Evolutionary conservation across 2,797 vertebrate species (phyloP).

Genomic region (Champsocephalus esox): DNA sequence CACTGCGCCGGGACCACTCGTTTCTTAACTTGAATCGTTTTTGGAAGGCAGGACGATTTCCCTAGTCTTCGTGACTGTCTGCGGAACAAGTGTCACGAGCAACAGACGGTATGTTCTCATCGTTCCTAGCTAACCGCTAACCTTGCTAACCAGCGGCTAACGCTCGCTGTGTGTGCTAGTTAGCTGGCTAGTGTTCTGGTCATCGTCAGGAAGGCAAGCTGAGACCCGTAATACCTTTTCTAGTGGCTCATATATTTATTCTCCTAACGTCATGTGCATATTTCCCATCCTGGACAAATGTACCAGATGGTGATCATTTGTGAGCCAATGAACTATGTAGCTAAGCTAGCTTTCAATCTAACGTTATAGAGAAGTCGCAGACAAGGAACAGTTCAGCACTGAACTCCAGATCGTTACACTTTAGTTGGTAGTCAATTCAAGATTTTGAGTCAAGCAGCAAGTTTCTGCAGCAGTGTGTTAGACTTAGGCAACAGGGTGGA

Average conservation of each 20-base stretch:
- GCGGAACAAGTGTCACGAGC: constrained; percentile 63
- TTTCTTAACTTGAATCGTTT: neutral
- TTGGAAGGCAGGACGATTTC: constrained; percentile 10
- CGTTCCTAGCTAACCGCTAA: constrained; percentile 74
- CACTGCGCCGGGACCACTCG: constrained; percentile 2
- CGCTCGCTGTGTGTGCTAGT: constrained; percentile 55
- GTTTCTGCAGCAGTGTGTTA: constrained; percentile 1
- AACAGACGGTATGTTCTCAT: constrained; percentile 80
- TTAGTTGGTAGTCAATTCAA: neutral
- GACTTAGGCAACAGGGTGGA: constrained; percentile 5
- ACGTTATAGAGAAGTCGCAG: neutral
- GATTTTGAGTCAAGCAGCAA: neutral
- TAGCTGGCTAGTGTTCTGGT: constrained; percentile 51
- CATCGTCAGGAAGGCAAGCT: constrained; percentile 14
- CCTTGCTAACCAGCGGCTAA: constrained; percentile 70
- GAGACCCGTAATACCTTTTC: neutral
- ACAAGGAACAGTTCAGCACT: neutral
- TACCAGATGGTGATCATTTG: neutral
- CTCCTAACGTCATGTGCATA: neutral
- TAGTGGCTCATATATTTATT: neutral
- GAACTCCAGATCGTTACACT: neutral
- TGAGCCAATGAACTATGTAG: constrained; percentile 12
- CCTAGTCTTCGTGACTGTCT: constrained; percentile 29
- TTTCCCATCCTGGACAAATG: neutral
- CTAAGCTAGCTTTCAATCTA: constrained; percentile 25